Conservation (phyloP, 2,888 invertebrate genomes). For the Yponomeuta sedellus region DNA sequence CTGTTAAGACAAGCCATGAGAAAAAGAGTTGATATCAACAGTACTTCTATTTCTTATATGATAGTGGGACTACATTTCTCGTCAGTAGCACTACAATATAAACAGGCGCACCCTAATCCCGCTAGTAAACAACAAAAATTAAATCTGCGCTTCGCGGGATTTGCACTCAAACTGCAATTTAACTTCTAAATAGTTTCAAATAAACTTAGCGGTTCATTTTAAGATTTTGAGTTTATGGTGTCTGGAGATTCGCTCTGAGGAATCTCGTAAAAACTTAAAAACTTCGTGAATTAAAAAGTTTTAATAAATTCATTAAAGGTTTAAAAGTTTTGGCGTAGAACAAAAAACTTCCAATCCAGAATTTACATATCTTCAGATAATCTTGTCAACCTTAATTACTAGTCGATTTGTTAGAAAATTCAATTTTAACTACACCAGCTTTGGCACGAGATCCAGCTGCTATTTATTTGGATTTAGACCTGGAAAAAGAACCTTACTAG, state of each 20-base stretch:
- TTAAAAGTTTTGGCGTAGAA: neutral
- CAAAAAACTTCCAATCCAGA: neutral
- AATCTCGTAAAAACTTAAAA: too few species aligned
- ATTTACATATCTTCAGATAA: too few species aligned
- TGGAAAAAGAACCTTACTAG: too few species aligned
- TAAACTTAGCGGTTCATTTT: neutral
- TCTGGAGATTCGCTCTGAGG: too few species aligned
- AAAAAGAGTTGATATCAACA: too few species aligned
- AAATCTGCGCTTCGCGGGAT: neutral
- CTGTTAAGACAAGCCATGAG: too few species aligned
- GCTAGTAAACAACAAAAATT: constrained; percentile 12
- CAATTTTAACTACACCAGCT: too few species aligned
- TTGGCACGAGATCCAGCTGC: too few species aligned
- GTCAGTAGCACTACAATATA: constrained; percentile 10
- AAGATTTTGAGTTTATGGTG: neutral
- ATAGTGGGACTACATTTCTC: constrained; percentile 1
- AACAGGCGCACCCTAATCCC: constrained; percentile 8
- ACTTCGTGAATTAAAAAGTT: neutral
- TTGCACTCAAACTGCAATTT: constrained; percentile 7
- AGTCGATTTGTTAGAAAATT: too few species aligned
- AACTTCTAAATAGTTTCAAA: constrained; percentile 1
- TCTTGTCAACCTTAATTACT: too few species aligned
- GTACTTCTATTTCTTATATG: too few species aligned
- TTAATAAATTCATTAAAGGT: neutral
- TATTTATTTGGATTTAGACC: too few species aligned